Evolutionary conservation across 2,797 vertebrate species (phyloP).

Genomic region (Oreochromis grahami): DNA sequence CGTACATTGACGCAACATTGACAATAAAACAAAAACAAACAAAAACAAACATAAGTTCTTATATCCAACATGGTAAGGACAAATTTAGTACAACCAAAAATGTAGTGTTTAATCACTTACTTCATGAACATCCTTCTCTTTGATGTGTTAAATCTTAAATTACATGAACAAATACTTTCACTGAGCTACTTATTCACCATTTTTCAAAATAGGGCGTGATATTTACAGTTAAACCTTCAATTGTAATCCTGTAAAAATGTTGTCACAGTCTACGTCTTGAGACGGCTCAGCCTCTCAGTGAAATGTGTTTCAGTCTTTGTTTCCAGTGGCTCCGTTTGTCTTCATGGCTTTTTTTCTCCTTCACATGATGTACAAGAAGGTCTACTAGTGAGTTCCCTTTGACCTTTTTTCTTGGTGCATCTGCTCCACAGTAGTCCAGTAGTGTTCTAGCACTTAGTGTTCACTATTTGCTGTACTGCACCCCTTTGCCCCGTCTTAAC

Average conservation of each 20-base stretch:
- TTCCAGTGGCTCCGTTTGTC: conserved; percentile 22
- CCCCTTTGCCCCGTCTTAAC: conserved; percentile 71
- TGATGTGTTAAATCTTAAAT: conserved; percentile 35
- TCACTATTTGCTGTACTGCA: conserved; percentile 56
- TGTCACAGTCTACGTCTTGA: conserved; percentile 22
- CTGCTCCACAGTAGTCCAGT: background rate
- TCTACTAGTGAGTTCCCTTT: background rate
- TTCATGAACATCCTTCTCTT: background rate
- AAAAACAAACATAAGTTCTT: background rate
- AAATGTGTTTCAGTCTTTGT: conserved; percentile 53
- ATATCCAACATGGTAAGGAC: conserved; percentile 13
- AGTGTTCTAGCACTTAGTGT: background rate
- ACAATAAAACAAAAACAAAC: rapidly evolving
- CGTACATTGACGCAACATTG: background rate
- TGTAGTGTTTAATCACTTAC: background rate
- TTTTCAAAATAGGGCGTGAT: conserved; percentile 48
- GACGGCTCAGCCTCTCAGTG: conserved; percentile 42
- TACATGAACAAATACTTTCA: conserved; percentile 32
- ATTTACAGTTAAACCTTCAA: conserved; percentile 39
- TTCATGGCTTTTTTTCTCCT: conserved; percentile 24
- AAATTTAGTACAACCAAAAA: background rate
- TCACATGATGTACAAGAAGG: background rate
- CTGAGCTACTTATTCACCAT: conserved; percentile 20
- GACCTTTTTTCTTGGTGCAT: background rate
- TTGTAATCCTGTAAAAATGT: background rate